These are phyloP conservation scores for Podargus strigoides DNA, from an alignment of 2,797 vertebrate genomes.

Conservation along the genomic window DNA sequence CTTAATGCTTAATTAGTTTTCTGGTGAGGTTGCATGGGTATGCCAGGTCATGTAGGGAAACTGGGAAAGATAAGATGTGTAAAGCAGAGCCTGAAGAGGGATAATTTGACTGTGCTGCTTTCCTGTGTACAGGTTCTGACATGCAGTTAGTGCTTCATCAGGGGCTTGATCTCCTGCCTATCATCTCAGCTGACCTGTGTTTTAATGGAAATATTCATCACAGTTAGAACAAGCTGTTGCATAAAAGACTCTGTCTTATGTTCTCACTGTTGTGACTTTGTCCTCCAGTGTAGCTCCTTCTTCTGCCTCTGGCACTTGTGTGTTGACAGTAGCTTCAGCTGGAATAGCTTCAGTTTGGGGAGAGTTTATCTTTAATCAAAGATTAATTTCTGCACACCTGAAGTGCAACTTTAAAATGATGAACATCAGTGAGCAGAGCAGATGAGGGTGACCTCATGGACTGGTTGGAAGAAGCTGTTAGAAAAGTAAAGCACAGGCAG, in stretches of 20 bases:
- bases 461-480: neutral
- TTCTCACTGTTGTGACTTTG: neutral
- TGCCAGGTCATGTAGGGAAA: neutral
- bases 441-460: neutral
- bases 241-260: fast-evolving
- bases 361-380: neutral
- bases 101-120: neutral
- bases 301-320: neutral
- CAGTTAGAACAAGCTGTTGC: neutral
- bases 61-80: neutral
- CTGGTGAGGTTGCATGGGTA: neutral
- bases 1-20: neutral
- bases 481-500: neutral
- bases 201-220: neutral
- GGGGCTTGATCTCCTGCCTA: neutral
- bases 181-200: neutral
- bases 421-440: neutral
- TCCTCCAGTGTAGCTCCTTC: neutral
- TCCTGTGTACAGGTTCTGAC: neutral
- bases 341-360: neutral
- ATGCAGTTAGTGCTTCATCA: neutral
- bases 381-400: fast-evolving
- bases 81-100: neutral
- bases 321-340: neutral
- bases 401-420: neutral